Evolutionary conservation across 1,140 invertebrate genomes (phyloP), one percentile per base, ranked within the genome.

Genomic region (Zaprionus nigranus): DNA sequence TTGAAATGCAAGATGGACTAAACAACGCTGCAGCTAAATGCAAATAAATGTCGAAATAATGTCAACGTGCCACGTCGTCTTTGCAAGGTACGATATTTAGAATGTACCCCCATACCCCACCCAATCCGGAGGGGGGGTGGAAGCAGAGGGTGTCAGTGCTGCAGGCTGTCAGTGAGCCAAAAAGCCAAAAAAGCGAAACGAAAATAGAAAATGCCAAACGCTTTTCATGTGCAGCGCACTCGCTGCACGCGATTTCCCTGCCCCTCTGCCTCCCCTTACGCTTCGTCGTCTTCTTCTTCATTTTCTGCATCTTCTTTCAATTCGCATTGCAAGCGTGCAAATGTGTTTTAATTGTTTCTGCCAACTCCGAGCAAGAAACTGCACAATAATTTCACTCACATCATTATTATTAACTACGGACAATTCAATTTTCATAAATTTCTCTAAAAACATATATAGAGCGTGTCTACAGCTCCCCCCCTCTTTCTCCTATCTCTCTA

Each of bases 1-100:
- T 90, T 85, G 81, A 90, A 88, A 90, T 88, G 85, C 84, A 88
- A 69, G 79, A 88, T 71, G 73, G 78, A 79, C 75, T 84, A 88
- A 80, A 75, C 34, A 72, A 38, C 17, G 40, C 15, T 74, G 83
- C 77, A 60, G 24, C 57, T 17, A 75, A 75, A 69, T 71, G 82
- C 74, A 72, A 72, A 72, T 75, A 88, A 81, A 90, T 85, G 85
- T 88, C 85, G 85, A 88, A 88, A 88, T 88, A 88, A 88, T 88
- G 84, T 88, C 84, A 88, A 59, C 73, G 63, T 65, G 17, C 9
- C n/a, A n/a, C 40, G 40, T 68, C 40, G 40, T 68, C 73, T 51
- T 61, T 51, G 61, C 53, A 12, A 68, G 38, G 51, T 30, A 80
- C 58, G 66, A 60, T 36, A 51, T 24, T 51, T n/a, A 51, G 36